Evolutionary conservation across 2,113 vertebrate genomes (phyloP).

Genomic region (Coptodon bakossiorum): DNA sequence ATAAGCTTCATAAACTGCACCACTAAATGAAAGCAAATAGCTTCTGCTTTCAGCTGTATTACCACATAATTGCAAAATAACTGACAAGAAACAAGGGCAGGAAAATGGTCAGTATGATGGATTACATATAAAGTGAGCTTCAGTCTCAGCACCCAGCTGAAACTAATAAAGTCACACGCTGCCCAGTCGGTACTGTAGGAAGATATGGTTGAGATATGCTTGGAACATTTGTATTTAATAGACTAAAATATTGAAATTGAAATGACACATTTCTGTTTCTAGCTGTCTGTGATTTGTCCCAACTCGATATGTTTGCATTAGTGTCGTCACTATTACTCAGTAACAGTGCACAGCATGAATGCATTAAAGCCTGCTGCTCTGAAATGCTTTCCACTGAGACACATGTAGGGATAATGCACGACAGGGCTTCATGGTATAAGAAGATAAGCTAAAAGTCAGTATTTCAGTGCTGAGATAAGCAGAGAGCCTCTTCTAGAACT

Average conservation of each 20-base stretch:
- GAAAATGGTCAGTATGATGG: neutral
- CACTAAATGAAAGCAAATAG: neutral
- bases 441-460: slow-evolving; percentile 45
- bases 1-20: neutral
- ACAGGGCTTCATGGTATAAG: slow-evolving; percentile 3
- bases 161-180: neutral
- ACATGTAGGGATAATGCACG: slow-evolving; percentile 18
- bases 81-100: neutral
- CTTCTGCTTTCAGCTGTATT: neutral
- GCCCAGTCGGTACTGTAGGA: neutral
- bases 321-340: neutral
- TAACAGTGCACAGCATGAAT: neutral
- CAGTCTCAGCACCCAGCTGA: neutral
- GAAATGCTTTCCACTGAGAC: neutral
- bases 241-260: neutral
- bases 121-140: neutral
- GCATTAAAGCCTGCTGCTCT: slow-evolving; percentile 3
- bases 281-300: neutral
- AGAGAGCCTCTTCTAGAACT: neutral
- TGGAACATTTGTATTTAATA: neutral
- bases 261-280: neutral
- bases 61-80: neutral
- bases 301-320: neutral
- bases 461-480: slow-evolving; percentile 23
- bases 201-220: neutral